Evolutionary conservation across 2,888 invertebrate genomes (phyloP).

Genomic region (Brenthis hecate): DNA sequence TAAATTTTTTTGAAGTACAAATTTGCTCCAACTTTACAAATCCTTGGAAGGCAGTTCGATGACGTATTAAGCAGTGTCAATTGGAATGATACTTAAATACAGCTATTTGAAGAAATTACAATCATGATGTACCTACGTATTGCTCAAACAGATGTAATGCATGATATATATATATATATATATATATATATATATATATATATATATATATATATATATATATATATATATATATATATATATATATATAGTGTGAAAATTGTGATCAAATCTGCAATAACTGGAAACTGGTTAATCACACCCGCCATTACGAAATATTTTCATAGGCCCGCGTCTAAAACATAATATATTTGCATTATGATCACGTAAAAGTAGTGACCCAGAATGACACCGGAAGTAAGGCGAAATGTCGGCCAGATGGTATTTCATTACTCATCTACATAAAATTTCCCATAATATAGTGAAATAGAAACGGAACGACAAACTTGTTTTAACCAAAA

Average conservation of each 20-base stretch:
- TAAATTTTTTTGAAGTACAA: no score
- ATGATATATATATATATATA: background rate
- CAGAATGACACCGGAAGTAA: constrained; percentile 42
- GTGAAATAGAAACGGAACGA: constrained; percentile 56
- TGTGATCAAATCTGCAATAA: constrained; percentile 20
- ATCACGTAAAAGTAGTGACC: constrained; percentile 46
- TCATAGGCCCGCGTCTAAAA: constrained; percentile 26
- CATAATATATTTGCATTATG: constrained; percentile 27
- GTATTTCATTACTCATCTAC: constrained; percentile 50
- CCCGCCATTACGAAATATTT: constrained; percentile 25
- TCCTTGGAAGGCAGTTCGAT: no score
- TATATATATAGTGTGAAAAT: constrained; percentile 4
- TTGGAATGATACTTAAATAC: background rate
- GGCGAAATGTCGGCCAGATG: constrained; percentile 47
- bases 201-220: no score
- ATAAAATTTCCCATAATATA: constrained; percentile 54
- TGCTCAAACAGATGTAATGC: constrained; percentile 4
- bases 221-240: no score
- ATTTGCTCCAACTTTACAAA: no score
- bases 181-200: no score
- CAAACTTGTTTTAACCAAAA: constrained; percentile 43
- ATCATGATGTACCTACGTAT: background rate
- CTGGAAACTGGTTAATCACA: constrained; percentile 26
- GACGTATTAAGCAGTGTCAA: no score
- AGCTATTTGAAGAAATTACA: background rate